A percentile compares a stretch with the other conserved stretches of the same genome.
phyloP scores from a whole-genome alignment of 2,888 invertebrate genomes.

The Fragum whitleyi region DNA sequence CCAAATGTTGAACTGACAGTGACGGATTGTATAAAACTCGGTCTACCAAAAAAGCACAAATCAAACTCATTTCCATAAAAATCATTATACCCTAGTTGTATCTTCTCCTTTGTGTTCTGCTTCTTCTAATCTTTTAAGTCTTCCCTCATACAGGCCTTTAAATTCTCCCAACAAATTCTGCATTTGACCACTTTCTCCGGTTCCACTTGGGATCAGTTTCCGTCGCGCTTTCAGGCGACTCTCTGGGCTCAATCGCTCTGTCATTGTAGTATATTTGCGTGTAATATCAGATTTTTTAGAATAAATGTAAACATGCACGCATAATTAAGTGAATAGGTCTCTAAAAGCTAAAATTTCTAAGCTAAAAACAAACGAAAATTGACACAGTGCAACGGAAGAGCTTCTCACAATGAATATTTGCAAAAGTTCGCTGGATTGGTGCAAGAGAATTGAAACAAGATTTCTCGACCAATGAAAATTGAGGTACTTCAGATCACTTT shows the following conservation, averaged over 20 bases:
- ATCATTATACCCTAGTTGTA: conserved; percentile 73
- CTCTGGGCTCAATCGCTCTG: conserved; percentile 60
- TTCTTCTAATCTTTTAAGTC: conserved; percentile 79
- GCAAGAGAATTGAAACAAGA: conserved; percentile 15
- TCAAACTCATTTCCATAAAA: too few relatives aligned
- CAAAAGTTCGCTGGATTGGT: conserved; percentile 59
- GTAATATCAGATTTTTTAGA: not conserved
- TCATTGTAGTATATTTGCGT: conserved; percentile 45
- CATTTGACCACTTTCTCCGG: conserved; percentile 80
- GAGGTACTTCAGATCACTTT: conserved; percentile 55
- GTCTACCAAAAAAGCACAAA: too few relatives aligned
- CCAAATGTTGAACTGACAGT: too few relatives aligned
- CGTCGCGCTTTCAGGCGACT: conserved; percentile 50
- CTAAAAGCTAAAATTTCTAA: not conserved
- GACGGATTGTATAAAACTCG: too few relatives aligned
- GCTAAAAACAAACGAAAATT: conserved; percentile 18
- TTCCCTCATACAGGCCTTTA: conserved; percentile 82
- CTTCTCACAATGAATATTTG: conserved; percentile 47
- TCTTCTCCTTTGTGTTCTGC: conserved; percentile 80
- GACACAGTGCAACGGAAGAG: conserved; percentile 58
- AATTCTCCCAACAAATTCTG: conserved; percentile 82
- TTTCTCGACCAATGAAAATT: conserved; percentile 56
- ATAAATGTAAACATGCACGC: not conserved
- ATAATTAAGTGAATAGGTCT: not conserved
- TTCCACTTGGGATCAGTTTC: conserved; percentile 39